Evolutionary conservation across 2,797 vertebrate species (phyloP).

Genomic region (Myotis findleyi): DNA sequence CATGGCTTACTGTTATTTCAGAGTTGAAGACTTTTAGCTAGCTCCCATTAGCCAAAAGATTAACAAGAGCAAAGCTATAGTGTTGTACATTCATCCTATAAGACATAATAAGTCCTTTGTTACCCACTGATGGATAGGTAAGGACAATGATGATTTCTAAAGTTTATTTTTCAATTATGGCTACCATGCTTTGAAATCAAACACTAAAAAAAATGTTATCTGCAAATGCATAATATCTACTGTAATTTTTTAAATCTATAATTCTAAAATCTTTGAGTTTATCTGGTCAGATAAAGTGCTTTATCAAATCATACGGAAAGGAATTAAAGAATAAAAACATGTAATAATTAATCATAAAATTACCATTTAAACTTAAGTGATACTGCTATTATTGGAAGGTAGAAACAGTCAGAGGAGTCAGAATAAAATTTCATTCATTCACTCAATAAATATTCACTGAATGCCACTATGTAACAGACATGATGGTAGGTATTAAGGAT

Average conservation of each 20-base stretch:
- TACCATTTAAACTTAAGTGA: not conserved
- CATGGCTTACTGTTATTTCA: not conserved
- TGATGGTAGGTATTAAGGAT: not conserved
- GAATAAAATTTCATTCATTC: constrained; percentile 20
- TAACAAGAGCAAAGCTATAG: not conserved
- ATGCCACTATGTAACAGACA: not conserved
- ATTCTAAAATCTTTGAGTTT: constrained; percentile 6
- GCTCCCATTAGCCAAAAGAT: not conserved
- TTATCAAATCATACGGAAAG: not conserved
- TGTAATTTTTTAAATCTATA: not conserved
- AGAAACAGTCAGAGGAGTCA: not conserved
- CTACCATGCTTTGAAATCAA: constrained; percentile 35
- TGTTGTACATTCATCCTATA: not conserved
- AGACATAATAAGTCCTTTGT: not conserved
- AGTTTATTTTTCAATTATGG: constrained; percentile 7
- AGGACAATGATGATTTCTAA: constrained; percentile 3
- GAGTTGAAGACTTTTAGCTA: not conserved
- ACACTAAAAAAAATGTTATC: not conserved
- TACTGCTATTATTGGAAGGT: not conserved
- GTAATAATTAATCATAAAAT: not conserved
- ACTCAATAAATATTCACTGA: not conserved
- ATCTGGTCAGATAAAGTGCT: not conserved
- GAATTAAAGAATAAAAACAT: constrained; percentile 47
- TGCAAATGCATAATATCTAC: not conserved
- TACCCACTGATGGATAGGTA: not conserved